Conservation (phyloP, 2,113 vertebrate species). For the Phalacrocorax carbo region DNA sequence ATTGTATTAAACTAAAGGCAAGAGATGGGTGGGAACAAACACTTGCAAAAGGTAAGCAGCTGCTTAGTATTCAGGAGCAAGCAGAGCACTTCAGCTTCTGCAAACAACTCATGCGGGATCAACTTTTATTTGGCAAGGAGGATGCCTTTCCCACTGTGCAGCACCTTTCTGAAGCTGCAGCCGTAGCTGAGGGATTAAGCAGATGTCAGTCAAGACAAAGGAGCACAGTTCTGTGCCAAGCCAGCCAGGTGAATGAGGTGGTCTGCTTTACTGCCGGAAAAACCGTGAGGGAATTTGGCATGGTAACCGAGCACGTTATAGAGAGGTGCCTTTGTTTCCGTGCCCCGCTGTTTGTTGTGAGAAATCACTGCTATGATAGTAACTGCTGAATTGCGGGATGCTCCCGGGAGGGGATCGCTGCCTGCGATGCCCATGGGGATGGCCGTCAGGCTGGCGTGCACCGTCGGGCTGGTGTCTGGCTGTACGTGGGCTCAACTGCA, state of each 20-base stretch:
- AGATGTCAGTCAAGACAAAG: neutral
- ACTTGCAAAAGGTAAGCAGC: neutral
- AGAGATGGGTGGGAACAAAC: neutral
- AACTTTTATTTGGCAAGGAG: neutral
- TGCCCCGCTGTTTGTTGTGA: accelerated
- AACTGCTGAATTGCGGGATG: accelerated
- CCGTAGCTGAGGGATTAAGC: neutral
- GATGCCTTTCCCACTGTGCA: neutral
- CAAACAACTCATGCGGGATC: neutral
- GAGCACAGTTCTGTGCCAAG: neutral
- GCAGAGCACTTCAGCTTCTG: neutral
- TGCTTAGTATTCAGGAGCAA: neutral
- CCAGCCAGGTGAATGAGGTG: neutral
- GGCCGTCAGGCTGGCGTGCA: neutral
- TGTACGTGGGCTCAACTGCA: neutral
- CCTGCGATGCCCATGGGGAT: neutral
- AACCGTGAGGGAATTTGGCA: accelerated
- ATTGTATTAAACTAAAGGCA: neutral
- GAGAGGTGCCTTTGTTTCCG: neutral
- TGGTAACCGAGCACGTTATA: accelerated
- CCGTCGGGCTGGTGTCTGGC: neutral
- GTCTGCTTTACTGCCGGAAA: neutral
- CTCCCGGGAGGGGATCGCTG: neutral
- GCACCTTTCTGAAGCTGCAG: neutral
- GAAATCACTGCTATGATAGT: neutral